Evolutionary conservation across 53 echinoderm and acorn worm genomes (phyloP).

Genomic region (Mesocentrotus franciscanus): DNA sequence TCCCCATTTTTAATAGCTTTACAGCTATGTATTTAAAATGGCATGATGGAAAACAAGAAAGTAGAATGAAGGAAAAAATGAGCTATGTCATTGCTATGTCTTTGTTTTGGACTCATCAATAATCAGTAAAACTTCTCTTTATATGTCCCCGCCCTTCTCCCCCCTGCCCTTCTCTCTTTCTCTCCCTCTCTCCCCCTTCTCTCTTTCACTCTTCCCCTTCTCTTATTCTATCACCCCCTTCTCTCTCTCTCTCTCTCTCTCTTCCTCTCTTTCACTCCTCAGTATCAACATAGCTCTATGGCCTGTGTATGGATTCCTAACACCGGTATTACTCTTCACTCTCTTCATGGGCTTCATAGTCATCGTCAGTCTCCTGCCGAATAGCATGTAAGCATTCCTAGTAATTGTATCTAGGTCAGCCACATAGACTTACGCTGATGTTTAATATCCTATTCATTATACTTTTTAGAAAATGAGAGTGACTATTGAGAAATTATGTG

Average conservation of each 20-base stretch:
- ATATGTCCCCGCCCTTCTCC: not conserved
- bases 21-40: no score
- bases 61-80: not conserved
- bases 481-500: no score
- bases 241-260: not conserved
- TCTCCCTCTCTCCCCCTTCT: not conserved
- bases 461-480: no score
- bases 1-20: no score
- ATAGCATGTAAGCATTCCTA: slow-evolving; percentile 51
- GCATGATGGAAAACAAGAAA: no score
- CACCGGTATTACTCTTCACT: slow-evolving; percentile 94
- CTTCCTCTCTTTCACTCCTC: not conserved
- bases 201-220: not conserved
- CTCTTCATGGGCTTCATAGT: slow-evolving; percentile 97
- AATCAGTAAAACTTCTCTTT: not conserved
- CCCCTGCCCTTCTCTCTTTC: not conserved
- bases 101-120: no score
- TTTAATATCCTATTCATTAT: no score
- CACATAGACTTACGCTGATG: no score
- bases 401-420: not conserved
- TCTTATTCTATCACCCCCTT: not conserved
- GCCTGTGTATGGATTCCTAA: slow-evolving; percentile 96
- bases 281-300: slow-evolving; percentile 97
- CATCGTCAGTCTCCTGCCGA: slow-evolving; percentile 82
- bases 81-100: not conserved